Conservation (phyloP, 2,888 invertebrate genomes). For the Syrphus vitripennis region DNA sequence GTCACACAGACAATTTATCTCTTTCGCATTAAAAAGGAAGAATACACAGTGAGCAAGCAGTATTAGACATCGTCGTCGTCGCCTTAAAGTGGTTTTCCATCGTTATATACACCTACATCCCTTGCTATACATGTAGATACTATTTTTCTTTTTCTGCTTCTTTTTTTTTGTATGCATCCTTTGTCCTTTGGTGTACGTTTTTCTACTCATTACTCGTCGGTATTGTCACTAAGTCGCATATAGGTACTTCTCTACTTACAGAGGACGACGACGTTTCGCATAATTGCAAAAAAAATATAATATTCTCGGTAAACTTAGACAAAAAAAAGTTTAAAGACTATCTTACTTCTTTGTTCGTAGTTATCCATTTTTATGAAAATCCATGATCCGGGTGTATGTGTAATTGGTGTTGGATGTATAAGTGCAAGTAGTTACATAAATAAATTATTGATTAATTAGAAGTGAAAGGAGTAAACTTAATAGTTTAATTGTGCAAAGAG, state of each 20-base stretch:
- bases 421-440: slow-evolving; percentile 71
- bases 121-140: slow-evolving; percentile 19
- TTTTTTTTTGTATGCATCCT: slow-evolving; percentile 35
- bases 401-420: slow-evolving; percentile 53
- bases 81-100: slow-evolving; percentile 36
- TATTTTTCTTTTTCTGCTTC: not conserved
- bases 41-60: slow-evolving; percentile 16
- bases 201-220: slow-evolving; percentile 54
- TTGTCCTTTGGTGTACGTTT: slow-evolving; percentile 58
- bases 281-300: slow-evolving; percentile 39
- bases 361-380: slow-evolving; percentile 43
- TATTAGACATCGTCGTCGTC: slow-evolving; percentile 44
- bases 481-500: slow-evolving; percentile 47
- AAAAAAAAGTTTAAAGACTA: slow-evolving; percentile 20
- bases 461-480: slow-evolving; percentile 62
- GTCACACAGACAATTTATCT: slow-evolving; percentile 52
- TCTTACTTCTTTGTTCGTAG: slow-evolving; percentile 36
- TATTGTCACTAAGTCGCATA: slow-evolving; percentile 63
- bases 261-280: slow-evolving; percentile 46
- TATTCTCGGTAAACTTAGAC: slow-evolving; percentile 12
- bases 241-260: slow-evolving; percentile 28
- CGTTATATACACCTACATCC: slow-evolving; percentile 19
- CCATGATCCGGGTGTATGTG: slow-evolving; percentile 22
- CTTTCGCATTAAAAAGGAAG: slow-evolving; percentile 39
- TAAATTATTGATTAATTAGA: slow-evolving; percentile 71